Base-by-base conservation (phyloP, 2,888 invertebrate species). In the Brachypalpus laphriformis region DNA sequence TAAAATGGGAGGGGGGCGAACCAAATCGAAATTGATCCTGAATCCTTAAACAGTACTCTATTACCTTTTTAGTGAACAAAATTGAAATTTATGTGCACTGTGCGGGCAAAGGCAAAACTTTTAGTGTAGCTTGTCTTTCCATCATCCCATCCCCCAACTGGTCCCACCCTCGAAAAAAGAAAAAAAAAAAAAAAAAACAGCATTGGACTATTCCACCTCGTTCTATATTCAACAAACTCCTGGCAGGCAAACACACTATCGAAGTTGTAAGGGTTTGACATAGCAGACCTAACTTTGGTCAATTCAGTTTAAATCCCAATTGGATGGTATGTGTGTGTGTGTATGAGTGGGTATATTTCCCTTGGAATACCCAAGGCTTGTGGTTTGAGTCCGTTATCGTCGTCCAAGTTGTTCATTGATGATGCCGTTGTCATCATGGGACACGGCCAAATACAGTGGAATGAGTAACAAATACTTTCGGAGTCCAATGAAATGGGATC, bases 31-130 rank as follows among this genome's bases (percentile, higher is more conserved):
- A 76, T 82, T 77, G 77, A 82, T 82, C 77, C 82, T 45, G 82
- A 82, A 77, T 82, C 77, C 82, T 77, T 82, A 77, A 82, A 72
- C 61, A 82, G 71, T 47, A 65, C 45, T 56, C 77, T 40, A 72
- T 77, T 77, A 66, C 66, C 66, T 66, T 77, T 72, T 61, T 78
- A 78, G 72, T 77, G 72, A 45, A 31, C 16, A 66, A 45, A 82
- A 82, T 82, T 82, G 42, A 77, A 82, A 82, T 82, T 72, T 77
- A 82, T 77, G 57, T 65, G 22, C 70, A 59, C 40, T 42, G 42
- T 70, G 70, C 51, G 59, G 66, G 22, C 59, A 61, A 20, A 61
- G 66, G 54, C 51, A 65, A 22, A 72, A 77, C 65, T 77, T 77
- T 71, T 59, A 42, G 63, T 57, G 31, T 16, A 49, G 31, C 56